Conservation (phyloP, 1,140 invertebrate species). For the Zaprionus nigranus region DNA sequence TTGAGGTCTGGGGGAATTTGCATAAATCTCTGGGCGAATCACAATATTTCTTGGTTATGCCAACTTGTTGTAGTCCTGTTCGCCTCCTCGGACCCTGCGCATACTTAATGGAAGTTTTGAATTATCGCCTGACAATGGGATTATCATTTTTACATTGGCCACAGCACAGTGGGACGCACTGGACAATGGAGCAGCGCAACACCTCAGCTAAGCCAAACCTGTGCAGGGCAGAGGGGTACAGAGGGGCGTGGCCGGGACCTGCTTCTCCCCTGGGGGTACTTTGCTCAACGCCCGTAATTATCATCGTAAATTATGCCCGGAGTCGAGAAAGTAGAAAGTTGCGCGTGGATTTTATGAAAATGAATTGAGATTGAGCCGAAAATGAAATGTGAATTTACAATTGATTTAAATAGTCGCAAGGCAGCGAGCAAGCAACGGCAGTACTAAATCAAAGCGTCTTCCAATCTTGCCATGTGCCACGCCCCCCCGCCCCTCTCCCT, state of each 20-base stretch:
- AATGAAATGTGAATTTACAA: slow-evolving; percentile 65
- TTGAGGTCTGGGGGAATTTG: slow-evolving; percentile 29
- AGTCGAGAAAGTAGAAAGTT: slow-evolving; percentile 41
- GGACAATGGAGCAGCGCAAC: slow-evolving; percentile 12
- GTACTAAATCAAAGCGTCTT: slow-evolving; percentile 66
- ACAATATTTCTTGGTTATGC: slow-evolving; percentile 42
- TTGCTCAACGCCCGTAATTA: slow-evolving; percentile 75
- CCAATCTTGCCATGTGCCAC: slow-evolving; percentile 44
- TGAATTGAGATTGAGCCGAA: slow-evolving; percentile 74
- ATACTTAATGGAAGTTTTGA: slow-evolving; percentile 63
- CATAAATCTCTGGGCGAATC: slow-evolving; percentile 50
- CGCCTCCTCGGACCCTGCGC: slow-evolving; percentile 6
- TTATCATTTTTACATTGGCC: slow-evolving; percentile 81
- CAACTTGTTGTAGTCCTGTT: slow-evolving; percentile 13
- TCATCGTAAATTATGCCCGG: slow-evolving; percentile 79
- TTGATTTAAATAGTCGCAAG: slow-evolving; percentile 78
- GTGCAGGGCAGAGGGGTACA: not conserved
- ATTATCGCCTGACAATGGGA: slow-evolving; percentile 84
- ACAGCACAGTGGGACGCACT: slow-evolving; percentile 43
- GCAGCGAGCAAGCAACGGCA: slow-evolving; percentile 6
- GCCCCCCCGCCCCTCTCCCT: slow-evolving; percentile 4
- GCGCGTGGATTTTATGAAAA: slow-evolving; percentile 74
- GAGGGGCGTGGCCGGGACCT: not conserved
- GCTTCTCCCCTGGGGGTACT: slow-evolving; percentile 80
- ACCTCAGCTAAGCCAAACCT: slow-evolving; percentile 41